Evolutionary conservation across 1,140 invertebrate genomes (phyloP), one percentile per base, ranked within the genome.

Genomic region (Anagrus nilaparvatae): DNA sequence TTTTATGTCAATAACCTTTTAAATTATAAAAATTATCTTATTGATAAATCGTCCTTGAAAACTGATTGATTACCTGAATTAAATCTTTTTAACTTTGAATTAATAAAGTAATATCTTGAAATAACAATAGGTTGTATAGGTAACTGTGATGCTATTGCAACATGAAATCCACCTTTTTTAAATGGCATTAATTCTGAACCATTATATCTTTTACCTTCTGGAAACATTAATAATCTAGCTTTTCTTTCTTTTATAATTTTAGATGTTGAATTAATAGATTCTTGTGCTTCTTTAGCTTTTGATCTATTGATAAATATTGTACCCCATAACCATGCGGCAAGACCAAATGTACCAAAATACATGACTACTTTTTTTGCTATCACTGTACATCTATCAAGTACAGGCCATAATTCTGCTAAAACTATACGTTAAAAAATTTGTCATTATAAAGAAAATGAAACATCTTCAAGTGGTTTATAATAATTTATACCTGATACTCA

Each of bases 151-250:
- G 81, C 76, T 31, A 94, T 69, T 1, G 92, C 91, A 44, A 94
- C 78, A 62, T 95, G 87, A 65, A 96, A 97, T 2, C 87, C 90
- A 1, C 92, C 93, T 67, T 95, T 95, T 60, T 95, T 94, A 55
- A 89, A 87, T 2, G 83, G 82, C 48, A 86, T 52, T 25, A 90
- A 60, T 6, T 73, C 74, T 10, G 75, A 74, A 18, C 75, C 75
- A 9, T 71, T 66, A 50, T 84, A 75, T 25, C 84, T 65, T 24
- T 81, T 86, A 10, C 84, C 84, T 67, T 88, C 83, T 3, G 85
- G 84, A 60, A 88, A 89, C 44, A 89, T 71, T 42, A 84, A 68
- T 19, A 85, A 62, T 57, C 79, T 78, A 7, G 77, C 72, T 64
- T 79, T 78, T 24, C 73, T 62, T 29, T 76, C 58, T 47, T 72